phyloP scores from a whole-genome alignment of 1,140 invertebrate species.

The Chrysopa pallens region DNA sequence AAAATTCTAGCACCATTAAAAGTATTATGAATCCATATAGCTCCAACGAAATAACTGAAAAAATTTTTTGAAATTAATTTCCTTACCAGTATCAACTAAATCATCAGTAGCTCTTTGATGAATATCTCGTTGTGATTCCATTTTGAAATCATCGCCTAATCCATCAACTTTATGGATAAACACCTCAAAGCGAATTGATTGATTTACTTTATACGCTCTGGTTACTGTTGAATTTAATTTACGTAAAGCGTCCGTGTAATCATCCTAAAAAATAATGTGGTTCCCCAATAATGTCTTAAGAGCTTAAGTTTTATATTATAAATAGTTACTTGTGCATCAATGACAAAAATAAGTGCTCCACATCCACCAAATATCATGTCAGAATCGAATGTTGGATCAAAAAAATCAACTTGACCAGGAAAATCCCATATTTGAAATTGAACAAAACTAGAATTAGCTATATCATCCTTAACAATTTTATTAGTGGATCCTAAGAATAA shows the following conservation, averaged over 20 bases:
- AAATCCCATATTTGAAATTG: constrained; percentile 99
- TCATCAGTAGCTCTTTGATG: constrained; percentile 93
- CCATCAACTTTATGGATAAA: constrained; percentile 99
- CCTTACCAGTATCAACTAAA: constrained; percentile 63
- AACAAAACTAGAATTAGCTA: constrained; percentile 94
- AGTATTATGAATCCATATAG: neutral
- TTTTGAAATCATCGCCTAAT: constrained; percentile 95
- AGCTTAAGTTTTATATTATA: neutral
- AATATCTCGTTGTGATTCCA: constrained; percentile 96
- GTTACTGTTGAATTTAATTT: constrained; percentile 85
- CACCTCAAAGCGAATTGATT: constrained; percentile 93
- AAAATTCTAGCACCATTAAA: constrained; percentile 1
- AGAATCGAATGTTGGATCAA: constrained; percentile 89
- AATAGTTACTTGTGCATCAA: constrained; percentile 82
- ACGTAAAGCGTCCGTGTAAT: constrained; percentile 88
- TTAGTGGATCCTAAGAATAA: constrained; percentile 97
- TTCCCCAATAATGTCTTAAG: constrained; percentile 3
- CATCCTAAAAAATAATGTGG: constrained; percentile 48
- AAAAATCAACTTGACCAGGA: constrained; percentile 96
- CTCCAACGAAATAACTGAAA: neutral
- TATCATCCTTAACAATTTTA: constrained; percentile 96
- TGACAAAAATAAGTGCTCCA: constrained; percentile 95
- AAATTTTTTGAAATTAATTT: constrained; percentile 8
- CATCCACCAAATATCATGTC: constrained; percentile 89
- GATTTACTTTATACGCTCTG: constrained; percentile 91